Evolutionary conservation across 2,888 invertebrate genomes (phyloP).

Genomic region (Dryobotodes eremita): DNA sequence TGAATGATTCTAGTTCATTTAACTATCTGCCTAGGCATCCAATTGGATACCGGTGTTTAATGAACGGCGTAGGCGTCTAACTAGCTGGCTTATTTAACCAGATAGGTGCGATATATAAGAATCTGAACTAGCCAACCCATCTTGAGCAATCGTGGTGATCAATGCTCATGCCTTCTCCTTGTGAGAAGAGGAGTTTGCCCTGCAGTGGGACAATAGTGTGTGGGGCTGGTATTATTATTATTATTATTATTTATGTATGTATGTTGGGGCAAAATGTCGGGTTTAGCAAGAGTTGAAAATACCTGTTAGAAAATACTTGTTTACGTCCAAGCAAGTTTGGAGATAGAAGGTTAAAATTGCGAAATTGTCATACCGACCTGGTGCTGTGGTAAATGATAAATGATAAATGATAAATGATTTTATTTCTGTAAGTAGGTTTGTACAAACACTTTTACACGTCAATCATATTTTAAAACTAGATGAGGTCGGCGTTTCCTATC

Average conservation of each 20-base stretch:
- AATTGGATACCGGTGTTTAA: too few relatives aligned
- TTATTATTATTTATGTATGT: neutral
- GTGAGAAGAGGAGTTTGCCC: neutral
- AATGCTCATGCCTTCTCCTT: neutral
- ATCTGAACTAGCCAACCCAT: neutral
- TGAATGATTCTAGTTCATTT: too few relatives aligned
- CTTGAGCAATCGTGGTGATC: neutral
- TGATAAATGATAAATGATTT: too few relatives aligned
- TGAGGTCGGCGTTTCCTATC: too few relatives aligned
- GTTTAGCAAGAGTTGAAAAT: constrained; percentile 16
- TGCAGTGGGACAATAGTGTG: neutral
- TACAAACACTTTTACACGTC: too few relatives aligned
- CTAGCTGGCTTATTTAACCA: too few relatives aligned
- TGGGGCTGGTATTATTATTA: neutral
- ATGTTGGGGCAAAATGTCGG: constrained; percentile 25
- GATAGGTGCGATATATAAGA: too few relatives aligned
- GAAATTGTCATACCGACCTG: constrained; percentile 11
- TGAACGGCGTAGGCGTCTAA: too few relatives aligned
- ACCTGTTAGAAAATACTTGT: constrained; percentile 14
- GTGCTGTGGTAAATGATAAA: neutral
- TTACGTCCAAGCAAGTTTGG: constrained; percentile 10
- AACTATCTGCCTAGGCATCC: too few relatives aligned
- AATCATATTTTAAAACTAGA: too few relatives aligned
- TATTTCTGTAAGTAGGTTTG: too few relatives aligned
- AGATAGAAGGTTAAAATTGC: constrained; percentile 13